phyloP scores from a whole-genome alignment of 2,113 vertebrate species.

The Thamnophis sirtalis region DNA sequence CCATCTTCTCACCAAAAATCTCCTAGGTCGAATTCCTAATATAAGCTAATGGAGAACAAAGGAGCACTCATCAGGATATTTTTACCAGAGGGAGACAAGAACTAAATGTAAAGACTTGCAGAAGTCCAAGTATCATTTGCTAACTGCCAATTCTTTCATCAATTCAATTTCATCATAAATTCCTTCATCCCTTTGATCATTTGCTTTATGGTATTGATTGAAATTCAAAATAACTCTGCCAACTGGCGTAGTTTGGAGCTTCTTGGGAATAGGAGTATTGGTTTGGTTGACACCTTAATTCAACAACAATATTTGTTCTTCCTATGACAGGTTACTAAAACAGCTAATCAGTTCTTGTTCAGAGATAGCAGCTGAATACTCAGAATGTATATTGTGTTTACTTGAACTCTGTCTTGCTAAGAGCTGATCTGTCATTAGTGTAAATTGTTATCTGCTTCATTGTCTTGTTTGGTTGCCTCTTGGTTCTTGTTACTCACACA shows the following conservation, averaged over 20 bases:
- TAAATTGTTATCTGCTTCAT: neutral
- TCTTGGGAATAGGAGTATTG: neutral
- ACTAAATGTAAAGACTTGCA: neutral
- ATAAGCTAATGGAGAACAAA: neutral
- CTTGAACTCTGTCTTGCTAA: neutral
- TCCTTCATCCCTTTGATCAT: neutral
- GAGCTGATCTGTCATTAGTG: neutral
- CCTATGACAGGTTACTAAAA: neutral
- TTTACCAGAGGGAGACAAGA: neutral
- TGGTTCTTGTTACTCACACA: neutral
- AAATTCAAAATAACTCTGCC: neutral
- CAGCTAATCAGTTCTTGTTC: neutral
- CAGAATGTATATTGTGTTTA: neutral
- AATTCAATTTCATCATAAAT: neutral
- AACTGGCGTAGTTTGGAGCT: neutral
- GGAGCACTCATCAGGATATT: neutral
- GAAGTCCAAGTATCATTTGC: neutral
- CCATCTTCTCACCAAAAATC: neutral
- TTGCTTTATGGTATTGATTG: neutral
- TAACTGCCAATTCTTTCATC: neutral
- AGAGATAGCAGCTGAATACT: neutral
- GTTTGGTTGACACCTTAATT: neutral
- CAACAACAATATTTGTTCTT: neutral
- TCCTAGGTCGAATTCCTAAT: neutral
- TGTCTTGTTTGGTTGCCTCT: neutral